Base-by-base conservation (phyloP, 2,797 vertebrate species). In the Graptemys geographica region DNA sequence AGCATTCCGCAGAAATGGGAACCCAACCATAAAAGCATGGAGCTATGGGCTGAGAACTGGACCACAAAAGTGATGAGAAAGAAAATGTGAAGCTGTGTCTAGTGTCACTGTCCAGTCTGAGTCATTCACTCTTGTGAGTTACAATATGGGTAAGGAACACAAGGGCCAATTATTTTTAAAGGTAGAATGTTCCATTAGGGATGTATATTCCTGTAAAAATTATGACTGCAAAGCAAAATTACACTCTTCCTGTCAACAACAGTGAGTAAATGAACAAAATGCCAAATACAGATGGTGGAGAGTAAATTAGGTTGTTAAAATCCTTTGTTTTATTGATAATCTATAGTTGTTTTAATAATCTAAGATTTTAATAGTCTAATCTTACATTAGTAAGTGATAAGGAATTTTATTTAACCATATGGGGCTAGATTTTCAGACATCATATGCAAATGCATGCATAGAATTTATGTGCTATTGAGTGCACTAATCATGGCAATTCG, bases 251-350 rank as follows among this genome's bases (percentile, higher is more conserved):
- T 85, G 53, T 55, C 87, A 88, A 47, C 33, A 5, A 19, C 44
- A 74, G 83, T 27, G 90, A 93, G 87, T 92, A 95, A 97, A 92
- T 94, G 86, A 95, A 92, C 84, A 96, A 96, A 96, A 84, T 31
- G 87, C 52, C 94, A 88, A 65, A 84, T 15, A 95, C 51, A 86
- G 96, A 93, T 83, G 82, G 5, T 55, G 94, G 90, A 86, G 95
- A 92, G 49, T 52, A 95, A 95, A 95, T 94, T 79, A 94, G 72
- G 81, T 96, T 90, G 59, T 55, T 90, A 95, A 95, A 88, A 56
- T 47, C 19, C 62, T 94, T 93, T 79, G 87, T 87, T 93, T 88
- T 86, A 90, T 82, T 86, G 95, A 93, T 81, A 90, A 82, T 82
- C 56, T 76, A 82, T 65, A 79, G 65, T 83, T 55, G 11, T 41